phyloP scores from a whole-genome alignment of 2,888 invertebrate genomes.

The Idaea straminata region DNA sequence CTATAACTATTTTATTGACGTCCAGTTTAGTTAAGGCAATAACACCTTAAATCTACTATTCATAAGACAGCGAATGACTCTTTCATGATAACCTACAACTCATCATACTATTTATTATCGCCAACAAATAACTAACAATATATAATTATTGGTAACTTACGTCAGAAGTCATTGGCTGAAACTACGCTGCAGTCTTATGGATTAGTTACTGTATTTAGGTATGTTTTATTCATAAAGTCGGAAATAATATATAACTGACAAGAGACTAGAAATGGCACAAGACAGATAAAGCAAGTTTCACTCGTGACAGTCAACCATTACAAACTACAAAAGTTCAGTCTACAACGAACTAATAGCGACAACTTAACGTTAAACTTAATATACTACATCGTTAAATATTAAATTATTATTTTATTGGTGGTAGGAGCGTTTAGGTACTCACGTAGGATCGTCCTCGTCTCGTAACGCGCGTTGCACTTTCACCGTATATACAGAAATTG shows the following conservation, averaged over 20 bases:
- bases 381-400: constrained; percentile 33
- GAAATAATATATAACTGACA: background rate
- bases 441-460: constrained; percentile 40
- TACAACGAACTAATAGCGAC: constrained; percentile 21
- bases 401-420: constrained; percentile 28
- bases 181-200: background rate
- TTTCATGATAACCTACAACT: background rate
- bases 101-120: background rate
- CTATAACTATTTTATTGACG: background rate
- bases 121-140: background rate
- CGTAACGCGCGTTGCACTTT: constrained; percentile 42
- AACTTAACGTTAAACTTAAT: constrained; percentile 27
- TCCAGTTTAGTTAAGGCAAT: background rate
- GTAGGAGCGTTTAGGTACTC: constrained; percentile 37
- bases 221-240: background rate
- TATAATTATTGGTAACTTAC: background rate
- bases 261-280: constrained; percentile 1
- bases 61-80: background rate
- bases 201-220: constrained; percentile 1
- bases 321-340: constrained; percentile 11
- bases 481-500: constrained; percentile 31
- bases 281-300: background rate
- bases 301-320: constrained; percentile 1
- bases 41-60: background rate
- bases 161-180: background rate